Base-by-base conservation (phyloP, 2,888 invertebrate species). In the Tipula confusa region DNA sequence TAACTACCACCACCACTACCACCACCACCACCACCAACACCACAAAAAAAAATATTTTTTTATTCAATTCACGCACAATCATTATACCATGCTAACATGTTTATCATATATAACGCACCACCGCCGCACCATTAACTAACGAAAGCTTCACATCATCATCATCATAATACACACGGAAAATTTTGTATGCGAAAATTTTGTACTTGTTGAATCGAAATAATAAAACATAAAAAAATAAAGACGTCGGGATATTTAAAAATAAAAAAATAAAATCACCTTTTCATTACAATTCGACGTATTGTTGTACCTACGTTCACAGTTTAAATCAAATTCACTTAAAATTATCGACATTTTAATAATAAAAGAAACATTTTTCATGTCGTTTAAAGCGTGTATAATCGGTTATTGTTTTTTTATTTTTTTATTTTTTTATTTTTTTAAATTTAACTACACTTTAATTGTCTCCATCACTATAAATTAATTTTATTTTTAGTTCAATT, bases 271-370 rank as follows among this genome's bases (percentile, higher is more conserved):
- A 33, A 9, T 64, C 64, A 64, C 64, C 64, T 64, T 64, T 64
- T 64, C 64, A 64, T 64, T 64, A 64, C 64, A 64, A 64, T 24
- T 64, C 24, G 64, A 64, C 4, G 64, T 24, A 24, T 24, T 64
- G 64, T 64, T 18, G 24, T 64, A 24, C 24, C 24, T 9, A 6
- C 33, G 64, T 24, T 64, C 64, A 64, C 64, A 64, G 64, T 64
- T 64, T 9, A 64, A 64, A 64, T 64, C 64, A 64, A 64, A 64
- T 24, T 64, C 64, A 64, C 64, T 64, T 64, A 64, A 64, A 24
- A 64, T 64, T 64, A 64, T 64, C 24, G 64, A 64, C 64, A 64
- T 64, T 64, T 64, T 64, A 64, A 64, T 64, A 64, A 64, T 64
- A 64, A 64, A 64, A 7, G 24, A 64, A 64, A 80, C 31, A 29